phyloP scores from a whole-genome alignment of 2,888 invertebrate genomes.

The Syritta pipiens region DNA sequence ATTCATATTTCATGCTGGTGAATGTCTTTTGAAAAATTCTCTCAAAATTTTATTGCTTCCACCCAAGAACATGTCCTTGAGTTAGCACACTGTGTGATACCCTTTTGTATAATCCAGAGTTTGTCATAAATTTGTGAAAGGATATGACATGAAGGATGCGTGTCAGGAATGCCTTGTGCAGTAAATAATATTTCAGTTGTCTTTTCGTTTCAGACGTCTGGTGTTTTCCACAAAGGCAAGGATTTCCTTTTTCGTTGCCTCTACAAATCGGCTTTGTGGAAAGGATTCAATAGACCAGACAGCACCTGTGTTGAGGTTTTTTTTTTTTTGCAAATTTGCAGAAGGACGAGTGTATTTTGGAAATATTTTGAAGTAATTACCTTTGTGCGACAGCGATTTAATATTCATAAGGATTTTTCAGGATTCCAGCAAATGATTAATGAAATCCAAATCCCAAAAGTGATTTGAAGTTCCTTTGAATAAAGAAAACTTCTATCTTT shows the following conservation, averaged over 20 bases:
- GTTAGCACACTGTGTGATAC: slow-evolving; percentile 38
- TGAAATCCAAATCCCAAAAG: no score
- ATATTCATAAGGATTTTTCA: slow-evolving; percentile 52
- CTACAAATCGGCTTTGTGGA: slow-evolving; percentile 56
- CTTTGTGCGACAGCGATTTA: slow-evolving; percentile 45
- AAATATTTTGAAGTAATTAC: slow-evolving; percentile 64
- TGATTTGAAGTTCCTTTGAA: no score
- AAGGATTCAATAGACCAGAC: slow-evolving; percentile 44
- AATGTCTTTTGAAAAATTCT: slow-evolving; percentile 13
- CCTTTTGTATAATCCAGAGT: slow-evolving; percentile 58
- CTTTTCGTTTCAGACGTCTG: slow-evolving; percentile 11
- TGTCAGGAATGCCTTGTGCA: slow-evolving; percentile 2
- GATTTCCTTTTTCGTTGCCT: slow-evolving; percentile 17
- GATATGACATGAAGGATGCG: slow-evolving; percentile 29
- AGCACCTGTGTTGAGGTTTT: slow-evolving; percentile 33
- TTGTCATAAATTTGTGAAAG: slow-evolving; percentile 61
- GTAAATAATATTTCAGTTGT: slow-evolving; percentile 55
- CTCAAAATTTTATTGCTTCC: slow-evolving; percentile 39
- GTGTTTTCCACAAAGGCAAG: background rate
- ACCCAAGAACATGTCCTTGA: slow-evolving; percentile 24
- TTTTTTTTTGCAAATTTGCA: slow-evolving; percentile 46
- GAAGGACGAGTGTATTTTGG: slow-evolving; percentile 29
- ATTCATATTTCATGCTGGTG: slow-evolving; percentile 57
- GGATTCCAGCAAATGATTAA: slow-evolving; percentile 58
- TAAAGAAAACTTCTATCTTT: background rate